phyloP scores from a whole-genome alignment of 2,113 vertebrate genomes.

The Bos javanicus region DNA sequence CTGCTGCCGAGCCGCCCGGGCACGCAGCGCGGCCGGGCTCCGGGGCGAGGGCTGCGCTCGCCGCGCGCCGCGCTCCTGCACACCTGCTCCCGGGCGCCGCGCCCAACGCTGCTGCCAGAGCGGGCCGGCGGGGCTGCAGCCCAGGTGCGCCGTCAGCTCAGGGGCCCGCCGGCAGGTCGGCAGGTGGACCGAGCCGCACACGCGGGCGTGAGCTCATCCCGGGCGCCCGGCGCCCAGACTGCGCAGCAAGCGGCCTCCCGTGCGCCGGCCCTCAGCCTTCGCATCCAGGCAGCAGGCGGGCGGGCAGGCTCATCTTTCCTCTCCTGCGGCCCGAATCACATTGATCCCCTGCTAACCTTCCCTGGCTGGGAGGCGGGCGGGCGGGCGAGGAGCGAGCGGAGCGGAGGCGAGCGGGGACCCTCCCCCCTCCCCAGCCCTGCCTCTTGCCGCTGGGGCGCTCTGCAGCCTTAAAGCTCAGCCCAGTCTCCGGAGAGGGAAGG shows the following conservation, averaged over 20 bases:
- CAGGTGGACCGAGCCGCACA: constrained; percentile 75
- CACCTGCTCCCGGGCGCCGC: constrained; percentile 82
- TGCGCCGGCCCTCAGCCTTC: constrained; percentile 84
- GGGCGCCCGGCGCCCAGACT: constrained; percentile 71
- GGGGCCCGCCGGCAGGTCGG: constrained; percentile 79
- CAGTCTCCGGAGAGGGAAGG: too few species aligned
- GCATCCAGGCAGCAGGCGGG: constrained; percentile 89
- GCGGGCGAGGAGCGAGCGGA: constrained; percentile 54
- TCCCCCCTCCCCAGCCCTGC: constrained; percentile 79
- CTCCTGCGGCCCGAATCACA: constrained; percentile 83
- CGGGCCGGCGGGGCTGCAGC: constrained; percentile 78
- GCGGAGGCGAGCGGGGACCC: constrained; percentile 81
- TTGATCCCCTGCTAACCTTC: constrained; percentile 83
- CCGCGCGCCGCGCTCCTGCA: constrained; percentile 70
- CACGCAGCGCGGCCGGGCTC: constrained; percentile 53
- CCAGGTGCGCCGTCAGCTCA: constrained; percentile 90
- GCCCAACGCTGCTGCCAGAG: constrained; percentile 83
- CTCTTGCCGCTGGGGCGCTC: constrained; percentile 87
- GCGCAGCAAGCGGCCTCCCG: constrained; percentile 82
- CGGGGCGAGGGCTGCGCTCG: constrained; percentile 51
- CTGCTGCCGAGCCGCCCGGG: constrained; percentile 48
- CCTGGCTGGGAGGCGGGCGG: constrained; percentile 79
- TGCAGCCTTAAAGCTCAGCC: constrained; percentile 83
- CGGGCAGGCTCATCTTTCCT: constrained; percentile 89
- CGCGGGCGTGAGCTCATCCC: constrained; percentile 71